Evolutionary conservation across 2,113 vertebrate genomes (phyloP).

Genomic region (Apus apus): DNA sequence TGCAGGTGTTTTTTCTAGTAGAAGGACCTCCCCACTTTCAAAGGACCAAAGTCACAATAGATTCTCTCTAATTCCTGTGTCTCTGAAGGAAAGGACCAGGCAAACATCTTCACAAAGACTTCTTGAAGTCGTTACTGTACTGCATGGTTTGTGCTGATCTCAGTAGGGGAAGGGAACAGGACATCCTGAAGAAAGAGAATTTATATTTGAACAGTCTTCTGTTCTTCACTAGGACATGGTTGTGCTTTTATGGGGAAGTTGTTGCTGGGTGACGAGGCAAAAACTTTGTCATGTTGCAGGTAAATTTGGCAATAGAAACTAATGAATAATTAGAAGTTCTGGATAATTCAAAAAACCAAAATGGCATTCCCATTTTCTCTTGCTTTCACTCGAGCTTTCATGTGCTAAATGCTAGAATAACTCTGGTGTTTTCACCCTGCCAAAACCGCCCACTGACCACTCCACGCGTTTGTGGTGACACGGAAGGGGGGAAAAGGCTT

Average conservation of each 20-base stretch:
- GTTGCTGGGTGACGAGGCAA: background rate
- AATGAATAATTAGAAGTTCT: background rate
- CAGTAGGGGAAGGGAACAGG: background rate
- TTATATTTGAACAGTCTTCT: background rate
- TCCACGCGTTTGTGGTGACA: constrained; percentile 52
- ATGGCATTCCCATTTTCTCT: background rate
- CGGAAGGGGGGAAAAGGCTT: constrained; percentile 15
- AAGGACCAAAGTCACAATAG: background rate
- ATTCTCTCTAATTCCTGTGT: background rate
- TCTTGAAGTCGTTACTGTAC: background rate
- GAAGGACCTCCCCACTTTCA: background rate
- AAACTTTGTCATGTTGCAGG: background rate
- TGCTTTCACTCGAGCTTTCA: constrained; percentile 40
- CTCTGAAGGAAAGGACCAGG: background rate
- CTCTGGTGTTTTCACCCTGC: constrained; percentile 38
- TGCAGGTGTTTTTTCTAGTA: background rate
- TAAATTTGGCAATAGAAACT: background rate
- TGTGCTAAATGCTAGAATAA: constrained; percentile 53
- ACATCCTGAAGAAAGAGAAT: background rate
- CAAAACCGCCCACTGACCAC: constrained; percentile 59
- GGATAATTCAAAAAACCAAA: background rate
- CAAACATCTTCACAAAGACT: background rate
- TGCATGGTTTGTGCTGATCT: background rate
- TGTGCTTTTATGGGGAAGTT: background rate
- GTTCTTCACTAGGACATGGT: background rate